A percentile compares a stretch with the other conserved stretches of the same genome.
These are phyloP conservation scores for Chelonus insularis DNA, from an alignment of 1,140 invertebrate species.

Conservation along the genomic window DNA sequence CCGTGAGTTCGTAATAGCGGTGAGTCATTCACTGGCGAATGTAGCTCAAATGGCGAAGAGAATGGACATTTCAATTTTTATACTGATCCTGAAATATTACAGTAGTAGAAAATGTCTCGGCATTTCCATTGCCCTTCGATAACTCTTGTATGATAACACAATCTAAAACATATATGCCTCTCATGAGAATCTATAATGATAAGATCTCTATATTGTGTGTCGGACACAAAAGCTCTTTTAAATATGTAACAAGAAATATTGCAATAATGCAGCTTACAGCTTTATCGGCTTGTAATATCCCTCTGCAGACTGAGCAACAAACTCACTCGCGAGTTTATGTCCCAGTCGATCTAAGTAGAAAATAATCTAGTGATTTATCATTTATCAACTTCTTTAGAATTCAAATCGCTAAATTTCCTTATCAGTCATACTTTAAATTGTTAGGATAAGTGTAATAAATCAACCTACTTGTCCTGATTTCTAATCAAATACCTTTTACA, in stretches of 20 bases:
- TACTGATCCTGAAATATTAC: not conserved
- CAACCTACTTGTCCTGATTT: not conserved
- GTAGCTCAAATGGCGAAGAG: not conserved
- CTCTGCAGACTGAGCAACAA: not conserved
- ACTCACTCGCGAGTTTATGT: not conserved
- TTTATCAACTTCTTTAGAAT: too few relatives aligned
- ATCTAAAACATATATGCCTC: too few relatives aligned
- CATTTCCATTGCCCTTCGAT: too few relatives aligned
- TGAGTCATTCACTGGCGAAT: conserved; percentile 9
- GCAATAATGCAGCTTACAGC: conserved; percentile 1
- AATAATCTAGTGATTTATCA: not conserved
- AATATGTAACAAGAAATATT: not conserved
- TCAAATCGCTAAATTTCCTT: not conserved
- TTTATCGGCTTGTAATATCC: not conserved
- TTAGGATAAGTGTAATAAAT: too few relatives aligned
- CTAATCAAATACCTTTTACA: not conserved
- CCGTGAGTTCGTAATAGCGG: conserved; percentile 7
- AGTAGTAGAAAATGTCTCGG: too few relatives aligned
- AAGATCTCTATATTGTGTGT: too few relatives aligned
- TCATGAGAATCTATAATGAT: too few relatives aligned
- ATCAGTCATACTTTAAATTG: not conserved
- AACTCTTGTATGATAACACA: too few relatives aligned
- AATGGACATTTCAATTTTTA: conserved; percentile 17
- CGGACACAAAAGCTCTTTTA: not conserved
- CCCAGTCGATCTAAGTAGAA: conserved; percentile 1